Conservation (phyloP, 92 coral and sea anemone genomes). For the Porites lobata region DNA sequence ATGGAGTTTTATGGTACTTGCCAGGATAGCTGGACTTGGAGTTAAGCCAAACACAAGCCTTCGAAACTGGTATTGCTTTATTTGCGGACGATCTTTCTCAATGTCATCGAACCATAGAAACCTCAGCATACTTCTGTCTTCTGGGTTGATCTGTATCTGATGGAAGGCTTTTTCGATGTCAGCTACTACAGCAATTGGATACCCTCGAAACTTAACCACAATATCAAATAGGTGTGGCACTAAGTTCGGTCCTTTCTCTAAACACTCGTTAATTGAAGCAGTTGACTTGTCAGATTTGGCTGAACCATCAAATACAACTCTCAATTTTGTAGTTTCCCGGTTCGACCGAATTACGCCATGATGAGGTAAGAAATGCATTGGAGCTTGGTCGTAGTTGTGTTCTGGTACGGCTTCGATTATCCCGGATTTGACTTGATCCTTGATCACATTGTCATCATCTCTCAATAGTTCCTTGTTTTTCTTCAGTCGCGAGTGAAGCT, state of each 20-base stretch:
- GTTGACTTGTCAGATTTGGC: conserved; percentile 20
- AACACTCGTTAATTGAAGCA: conserved; percentile 22
- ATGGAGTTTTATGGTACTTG: conserved; percentile 53
- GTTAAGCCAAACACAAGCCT: conserved; percentile 59
- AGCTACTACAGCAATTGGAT: conserved; percentile 36
- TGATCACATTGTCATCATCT: conserved; percentile 58
- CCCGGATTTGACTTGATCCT: conserved; percentile 60
- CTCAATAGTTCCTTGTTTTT: conserved; percentile 53
- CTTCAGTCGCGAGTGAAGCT: conserved; percentile 51
- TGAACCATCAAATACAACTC: conserved; percentile 54
- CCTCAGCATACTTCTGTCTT: conserved; percentile 51
- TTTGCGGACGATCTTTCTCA: conserved; percentile 23
- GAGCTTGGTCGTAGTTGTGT: conserved; percentile 25
- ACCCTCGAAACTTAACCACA: conserved; percentile 29
- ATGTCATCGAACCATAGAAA: conserved; percentile 49
- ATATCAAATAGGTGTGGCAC: conserved; percentile 49
- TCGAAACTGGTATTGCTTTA: conserved; percentile 42
- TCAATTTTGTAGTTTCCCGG: conserved; percentile 50
- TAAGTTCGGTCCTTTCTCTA: conserved; percentile 14
- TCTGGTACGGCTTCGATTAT: conserved; percentile 56
- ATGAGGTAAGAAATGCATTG: conserved; percentile 53
- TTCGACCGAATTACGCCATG: conserved; percentile 54
- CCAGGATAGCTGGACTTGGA: conserved; percentile 60
- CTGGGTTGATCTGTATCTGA: conserved; percentile 37
- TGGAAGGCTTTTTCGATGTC: conserved; percentile 40